Evolutionary conservation across 1,140 invertebrate genomes (phyloP).

Genomic region (Halictus rubicundus): DNA sequence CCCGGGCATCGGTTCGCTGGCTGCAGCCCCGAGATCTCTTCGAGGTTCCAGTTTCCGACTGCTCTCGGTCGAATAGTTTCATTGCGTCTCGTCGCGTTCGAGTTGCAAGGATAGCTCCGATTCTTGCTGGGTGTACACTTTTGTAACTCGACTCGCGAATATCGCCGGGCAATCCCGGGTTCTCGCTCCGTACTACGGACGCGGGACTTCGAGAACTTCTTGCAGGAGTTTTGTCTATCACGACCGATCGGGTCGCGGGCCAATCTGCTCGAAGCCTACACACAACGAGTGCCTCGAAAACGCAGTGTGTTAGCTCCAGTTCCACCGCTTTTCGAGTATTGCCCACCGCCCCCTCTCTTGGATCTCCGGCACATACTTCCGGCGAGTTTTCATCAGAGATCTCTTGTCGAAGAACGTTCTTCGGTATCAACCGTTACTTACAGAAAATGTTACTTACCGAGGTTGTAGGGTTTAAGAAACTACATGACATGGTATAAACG

Average conservation of each 20-base stretch:
- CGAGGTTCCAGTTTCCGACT: constrained; percentile 8
- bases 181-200: background rate
- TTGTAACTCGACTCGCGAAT: constrained; percentile 44
- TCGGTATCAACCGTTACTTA: no score
- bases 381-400: background rate
- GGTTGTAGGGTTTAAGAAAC: no score
- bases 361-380: background rate
- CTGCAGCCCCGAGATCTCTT: background rate
- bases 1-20: background rate
- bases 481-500: no score
- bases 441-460: no score
- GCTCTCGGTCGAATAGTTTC: constrained; percentile 41
- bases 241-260: background rate
- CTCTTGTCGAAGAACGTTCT: background rate
- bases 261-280: constrained; percentile 20
- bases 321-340: background rate
- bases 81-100: constrained; percentile 4
- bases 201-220: constrained; percentile 25
- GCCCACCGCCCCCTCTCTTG: no score
- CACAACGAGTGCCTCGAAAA: background rate
- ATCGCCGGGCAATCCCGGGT: constrained; percentile 33
- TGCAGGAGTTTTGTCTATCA: constrained; percentile 33
- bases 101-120: constrained; percentile 31
- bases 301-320: background rate
- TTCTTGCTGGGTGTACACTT: constrained; percentile 54